Conservation (phyloP, 2,113 vertebrate species). For the Phrynosoma blainvillii region DNA sequence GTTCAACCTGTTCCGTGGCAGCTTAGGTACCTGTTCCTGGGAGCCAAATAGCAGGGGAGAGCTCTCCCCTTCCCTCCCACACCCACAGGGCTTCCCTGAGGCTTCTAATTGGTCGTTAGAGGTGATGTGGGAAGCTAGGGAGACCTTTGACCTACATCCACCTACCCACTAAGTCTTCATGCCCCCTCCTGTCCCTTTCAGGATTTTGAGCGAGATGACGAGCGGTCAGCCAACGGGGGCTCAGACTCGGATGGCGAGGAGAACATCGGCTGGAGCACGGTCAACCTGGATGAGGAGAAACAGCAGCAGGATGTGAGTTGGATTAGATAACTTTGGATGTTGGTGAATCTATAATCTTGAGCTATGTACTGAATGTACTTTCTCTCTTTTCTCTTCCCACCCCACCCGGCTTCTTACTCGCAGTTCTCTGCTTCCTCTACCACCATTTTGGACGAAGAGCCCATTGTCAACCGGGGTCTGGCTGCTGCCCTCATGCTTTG, state of each 20-base stretch:
- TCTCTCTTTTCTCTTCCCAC: neutral
- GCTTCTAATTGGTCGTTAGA: neutral
- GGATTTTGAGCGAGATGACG: conserved; percentile 88
- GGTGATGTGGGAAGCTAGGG: neutral
- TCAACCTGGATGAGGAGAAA: conserved; percentile 89
- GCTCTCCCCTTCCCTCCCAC: neutral
- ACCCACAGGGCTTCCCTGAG: neutral
- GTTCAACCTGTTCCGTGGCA: neutral
- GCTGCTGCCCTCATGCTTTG: conserved; percentile 85
- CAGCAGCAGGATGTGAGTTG: conserved; percentile 82
- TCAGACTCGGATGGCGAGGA: conserved; percentile 86
- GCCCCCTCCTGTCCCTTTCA: conserved; percentile 12
- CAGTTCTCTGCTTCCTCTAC: conserved; percentile 86
- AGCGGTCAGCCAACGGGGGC: conserved; percentile 80
- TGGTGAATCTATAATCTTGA: neutral
- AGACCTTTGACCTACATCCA: neutral
- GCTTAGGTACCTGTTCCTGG: accelerated
- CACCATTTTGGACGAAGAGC: conserved; percentile 92
- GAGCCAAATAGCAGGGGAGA: neutral
- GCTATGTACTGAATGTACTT: no score
- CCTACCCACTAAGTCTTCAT: neutral
- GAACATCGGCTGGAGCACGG: conserved; percentile 90
- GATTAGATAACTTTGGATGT: neutral
- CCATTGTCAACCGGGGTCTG: conserved; percentile 89
- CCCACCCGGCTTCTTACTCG: neutral